These are phyloP conservation scores for Sebastes variabilis DNA, from an alignment of 2,797 vertebrate species.

Conservation along the genomic window DNA sequence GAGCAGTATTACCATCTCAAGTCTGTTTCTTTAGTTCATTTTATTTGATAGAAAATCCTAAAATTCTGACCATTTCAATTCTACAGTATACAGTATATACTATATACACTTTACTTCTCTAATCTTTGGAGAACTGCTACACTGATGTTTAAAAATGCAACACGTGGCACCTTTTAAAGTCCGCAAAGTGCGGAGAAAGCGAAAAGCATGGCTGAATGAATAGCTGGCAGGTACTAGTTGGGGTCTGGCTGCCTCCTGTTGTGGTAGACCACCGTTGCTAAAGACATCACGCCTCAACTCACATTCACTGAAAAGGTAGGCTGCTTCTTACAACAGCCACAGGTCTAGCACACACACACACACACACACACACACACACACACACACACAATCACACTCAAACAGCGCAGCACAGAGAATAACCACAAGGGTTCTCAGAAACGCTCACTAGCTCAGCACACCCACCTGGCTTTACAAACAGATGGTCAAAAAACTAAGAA, in stretches of 20 bases:
- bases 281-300: slow-evolving; percentile 37
- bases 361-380: not conserved
- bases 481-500: slow-evolving; percentile 56
- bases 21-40: not conserved
- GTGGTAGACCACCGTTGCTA: slow-evolving; percentile 45
- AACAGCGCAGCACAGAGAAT: slow-evolving; percentile 25
- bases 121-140: not conserved
- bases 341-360: not conserved
- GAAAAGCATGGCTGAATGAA: not conserved
- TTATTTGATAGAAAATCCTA: not conserved
- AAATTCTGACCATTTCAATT: not conserved
- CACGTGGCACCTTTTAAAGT: not conserved
- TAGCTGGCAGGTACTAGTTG: not conserved
- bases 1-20: not conserved
- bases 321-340: slow-evolving; percentile 65
- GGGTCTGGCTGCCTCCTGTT: slow-evolving; percentile 32
- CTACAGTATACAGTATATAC: not conserved
- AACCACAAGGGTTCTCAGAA: slow-evolving; percentile 77
- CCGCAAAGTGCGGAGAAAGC: not conserved
- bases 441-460: slow-evolving; percentile 56
- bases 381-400: not conserved
- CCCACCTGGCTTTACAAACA: slow-evolving; percentile 65
- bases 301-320: slow-evolving; percentile 70
- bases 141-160: not conserved
- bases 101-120: not conserved